Conservation (phyloP, 2,888 invertebrate species). For the Leptopilina syphax region DNA sequence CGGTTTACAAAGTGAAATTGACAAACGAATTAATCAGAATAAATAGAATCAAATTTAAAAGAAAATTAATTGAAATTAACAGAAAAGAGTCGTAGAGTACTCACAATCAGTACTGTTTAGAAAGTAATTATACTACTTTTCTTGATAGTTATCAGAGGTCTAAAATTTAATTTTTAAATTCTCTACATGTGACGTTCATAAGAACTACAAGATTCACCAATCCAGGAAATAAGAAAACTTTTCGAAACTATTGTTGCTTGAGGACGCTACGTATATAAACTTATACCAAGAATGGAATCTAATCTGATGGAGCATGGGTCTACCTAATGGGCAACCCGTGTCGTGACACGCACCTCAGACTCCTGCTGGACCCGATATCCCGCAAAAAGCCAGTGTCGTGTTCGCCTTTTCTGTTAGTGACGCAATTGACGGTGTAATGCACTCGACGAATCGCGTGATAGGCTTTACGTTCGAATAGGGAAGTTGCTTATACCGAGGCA, state of each 20-base stretch:
- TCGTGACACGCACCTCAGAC: constrained; percentile 75
- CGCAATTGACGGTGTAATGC: constrained; percentile 40
- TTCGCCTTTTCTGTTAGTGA: constrained; percentile 59
- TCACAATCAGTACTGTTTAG: too few species aligned
- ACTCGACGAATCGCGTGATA: constrained; percentile 41
- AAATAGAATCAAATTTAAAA: too few species aligned
- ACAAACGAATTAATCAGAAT: too few species aligned
- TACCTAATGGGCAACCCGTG: constrained; percentile 77
- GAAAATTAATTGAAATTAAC: too few species aligned
- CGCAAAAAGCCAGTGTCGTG: constrained; percentile 71
- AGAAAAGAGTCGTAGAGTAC: too few species aligned
- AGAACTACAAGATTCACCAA: constrained; percentile 57
- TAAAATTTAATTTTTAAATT: too few species aligned
- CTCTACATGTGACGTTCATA: neutral
- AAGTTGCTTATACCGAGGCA: constrained; percentile 18
- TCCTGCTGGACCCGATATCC: constrained; percentile 60
- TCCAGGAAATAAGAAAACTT: constrained; percentile 62
- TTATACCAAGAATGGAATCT: constrained; percentile 70
- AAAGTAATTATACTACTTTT: too few species aligned
- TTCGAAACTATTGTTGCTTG: constrained; percentile 53
- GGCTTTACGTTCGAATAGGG: constrained; percentile 18
- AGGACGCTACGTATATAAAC: constrained; percentile 51
- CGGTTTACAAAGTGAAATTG: too few species aligned
- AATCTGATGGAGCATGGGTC: constrained; percentile 75
- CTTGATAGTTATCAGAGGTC: too few species aligned